Evolutionary conservation across 2,888 invertebrate species (phyloP), one percentile per base, ranked within the genome.

Genomic region (Archips xylosteana): DNA sequence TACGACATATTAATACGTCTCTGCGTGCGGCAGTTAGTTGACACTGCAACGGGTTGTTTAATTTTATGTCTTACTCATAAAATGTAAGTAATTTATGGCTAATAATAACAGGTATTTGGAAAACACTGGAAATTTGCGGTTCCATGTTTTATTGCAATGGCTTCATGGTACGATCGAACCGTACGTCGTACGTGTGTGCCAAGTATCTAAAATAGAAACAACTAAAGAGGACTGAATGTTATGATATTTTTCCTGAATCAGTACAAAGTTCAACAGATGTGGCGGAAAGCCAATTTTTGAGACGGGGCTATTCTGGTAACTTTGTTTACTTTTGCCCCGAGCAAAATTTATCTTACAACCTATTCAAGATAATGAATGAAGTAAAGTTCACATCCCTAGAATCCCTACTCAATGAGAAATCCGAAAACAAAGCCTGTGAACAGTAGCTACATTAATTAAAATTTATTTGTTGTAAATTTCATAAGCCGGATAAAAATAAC

Each of bases 231-330:
- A 85, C 85, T 80, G 86, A 85, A 87, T 65, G 82, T 87, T 82
- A 82, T 77, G 81, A 85, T 84, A 85, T 90, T 92, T 92, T 92
- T 89, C 91, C 92, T 86, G 89, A 86, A 90, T 88, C 89, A 83
- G 92, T 91, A 86, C 93, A 91, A 93, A 93, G 94, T 92, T 91
- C 93, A 89, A 85, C 84, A 83, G 78, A 81, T 83, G 81, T 92
- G 93, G 93, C 92, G 82, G 66, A 78, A 82, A 83, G 93, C 94
- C 93, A 93, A 91, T 85, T 82, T 83, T 66, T 74, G 71, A 75
- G 71, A 78, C 81, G 78, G 75, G 76, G 77, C 80, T 85, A 85
- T 84, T 84, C 82, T 81, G 78, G 78, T 66, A 60, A 76, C 78
- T 78, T 67, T 83, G 81, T 85, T 85, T 85, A 83, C 72, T 80